A percentile compares a stretch with the other conserved stretches of the same genome.
phyloP scores from a whole-genome alignment of 2,113 vertebrate genomes.

The Erythrocercus mccallii region DNA sequence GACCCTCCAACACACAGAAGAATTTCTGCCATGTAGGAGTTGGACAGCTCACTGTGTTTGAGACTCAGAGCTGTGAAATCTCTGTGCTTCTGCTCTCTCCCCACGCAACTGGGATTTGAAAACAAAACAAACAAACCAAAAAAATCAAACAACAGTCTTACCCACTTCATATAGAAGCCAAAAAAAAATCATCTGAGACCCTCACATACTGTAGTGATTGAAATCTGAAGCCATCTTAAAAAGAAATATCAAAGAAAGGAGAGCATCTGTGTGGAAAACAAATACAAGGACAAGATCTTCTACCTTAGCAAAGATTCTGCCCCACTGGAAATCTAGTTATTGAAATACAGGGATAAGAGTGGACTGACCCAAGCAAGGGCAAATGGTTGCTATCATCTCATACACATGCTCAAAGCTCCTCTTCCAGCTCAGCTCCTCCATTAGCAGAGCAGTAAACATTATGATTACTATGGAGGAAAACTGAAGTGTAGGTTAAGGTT shows the following conservation, averaged over 20 bases:
- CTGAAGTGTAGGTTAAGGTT: not conserved
- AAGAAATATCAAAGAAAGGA: not conserved
- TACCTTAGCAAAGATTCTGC: not conserved
- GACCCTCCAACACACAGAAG: not conserved
- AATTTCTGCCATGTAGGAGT: conserved; percentile 25
- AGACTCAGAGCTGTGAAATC: not conserved
- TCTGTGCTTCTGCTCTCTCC: not conserved
- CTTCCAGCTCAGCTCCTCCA: not conserved
- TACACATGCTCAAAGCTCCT: not conserved
- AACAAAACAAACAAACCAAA: not conserved
- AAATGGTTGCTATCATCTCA: not conserved
- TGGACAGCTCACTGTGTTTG: not conserved
- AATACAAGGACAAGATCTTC: not conserved
- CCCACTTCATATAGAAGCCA: not conserved
- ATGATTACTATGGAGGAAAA: not conserved
- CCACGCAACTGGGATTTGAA: not conserved
- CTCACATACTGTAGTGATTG: not conserved
- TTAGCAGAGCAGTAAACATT: not conserved
- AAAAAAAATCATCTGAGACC: not conserved
- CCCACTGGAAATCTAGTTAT: not conserved
- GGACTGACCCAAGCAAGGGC: not conserved
- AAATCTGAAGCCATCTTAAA: not conserved
- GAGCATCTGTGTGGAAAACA: not conserved
- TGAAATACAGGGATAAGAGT: not conserved
- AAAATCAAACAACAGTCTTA: not conserved